Percentiles rank a stretch among this genome's conserved stretches.
These are phyloP conservation scores for Muscicapa adusta DNA, from an alignment of 2,113 vertebrate species.

Conservation along the genomic window DNA sequence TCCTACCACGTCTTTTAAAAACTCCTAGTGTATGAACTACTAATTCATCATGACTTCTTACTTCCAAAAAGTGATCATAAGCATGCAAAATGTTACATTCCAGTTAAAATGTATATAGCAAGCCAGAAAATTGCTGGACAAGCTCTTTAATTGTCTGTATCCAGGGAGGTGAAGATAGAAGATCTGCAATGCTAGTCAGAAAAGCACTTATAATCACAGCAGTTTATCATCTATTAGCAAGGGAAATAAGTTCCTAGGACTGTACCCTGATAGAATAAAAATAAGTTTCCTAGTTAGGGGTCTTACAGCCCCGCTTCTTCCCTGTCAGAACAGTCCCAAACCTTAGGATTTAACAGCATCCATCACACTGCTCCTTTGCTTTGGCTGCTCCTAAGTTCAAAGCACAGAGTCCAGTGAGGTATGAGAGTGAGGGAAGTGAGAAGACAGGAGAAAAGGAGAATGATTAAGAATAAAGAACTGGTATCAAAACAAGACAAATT, in stretches of 20 bases:
- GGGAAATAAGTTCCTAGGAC: neutral
- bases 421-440: neutral
- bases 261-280: neutral
- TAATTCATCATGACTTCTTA: neutral
- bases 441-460: neutral
- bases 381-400: neutral
- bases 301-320: neutral
- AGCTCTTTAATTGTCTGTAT: neutral
- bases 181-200: neutral
- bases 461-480: neutral
- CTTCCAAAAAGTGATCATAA: neutral
- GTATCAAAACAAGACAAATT: neutral
- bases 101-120: neutral
- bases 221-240: neutral
- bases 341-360: neutral
- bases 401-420: neutral
- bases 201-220: neutral
- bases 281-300: neutral
- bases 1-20: neutral
- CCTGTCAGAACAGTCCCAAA: neutral
- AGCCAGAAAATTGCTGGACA: neutral
- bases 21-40: neutral
- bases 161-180: neutral
- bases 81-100: neutral
- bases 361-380: neutral